Evolutionary conservation across 2,113 vertebrate species (phyloP), one percentile per base, ranked within the genome.

Genomic region (Indicator maculatus): DNA sequence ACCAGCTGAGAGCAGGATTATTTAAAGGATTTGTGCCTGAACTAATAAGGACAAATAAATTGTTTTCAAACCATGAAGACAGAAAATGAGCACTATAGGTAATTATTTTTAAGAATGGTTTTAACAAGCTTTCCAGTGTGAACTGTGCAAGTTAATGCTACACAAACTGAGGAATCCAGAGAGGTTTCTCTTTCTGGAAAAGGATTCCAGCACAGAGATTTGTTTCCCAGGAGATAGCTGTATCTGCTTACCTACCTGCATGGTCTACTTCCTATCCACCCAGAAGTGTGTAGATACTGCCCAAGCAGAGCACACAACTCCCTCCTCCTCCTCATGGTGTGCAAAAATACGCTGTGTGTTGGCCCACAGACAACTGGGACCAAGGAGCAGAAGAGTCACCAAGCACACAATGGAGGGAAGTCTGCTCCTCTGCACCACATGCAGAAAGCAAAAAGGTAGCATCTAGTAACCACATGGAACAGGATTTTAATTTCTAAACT

Each of bases 51-150:
- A 76, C 81, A 92, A 95, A 86, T 69, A 88, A 92, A 76, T 66
- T 44, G 31, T 77, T 81, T 88, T 88, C 67, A 64, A 88, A 88
- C 74, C 71, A 61, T 5, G 8, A 87, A 93, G 80, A 58, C 12
- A 86, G 27, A 64, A 89, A 83, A 56, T 33, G 38, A 64, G 79
- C 38, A 44, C 83, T 58, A 39, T 13, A 83, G 13, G 16, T 45
- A 64, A 90, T 80, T 86, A 86, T 55, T 93, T 82, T 66, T 27
- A 86, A 90, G 86, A 75, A 58, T 39, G 65, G 50, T 50, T 89
- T 66, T 41, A 95, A 60, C 11, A 56, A 30, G 27, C 61, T 74
- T 71, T 83, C 47, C 83, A 69, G 0, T 4, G 28, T 47, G 67
- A 95, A 53, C 38, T 8, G 20, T 31, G 45, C 6, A 3, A 73